Percentiles rank a stretch among this genome's conserved stretches.
Evolutionary conservation across 2,888 invertebrate genomes (phyloP).

Genomic region (Sesamia inferens): DNA sequence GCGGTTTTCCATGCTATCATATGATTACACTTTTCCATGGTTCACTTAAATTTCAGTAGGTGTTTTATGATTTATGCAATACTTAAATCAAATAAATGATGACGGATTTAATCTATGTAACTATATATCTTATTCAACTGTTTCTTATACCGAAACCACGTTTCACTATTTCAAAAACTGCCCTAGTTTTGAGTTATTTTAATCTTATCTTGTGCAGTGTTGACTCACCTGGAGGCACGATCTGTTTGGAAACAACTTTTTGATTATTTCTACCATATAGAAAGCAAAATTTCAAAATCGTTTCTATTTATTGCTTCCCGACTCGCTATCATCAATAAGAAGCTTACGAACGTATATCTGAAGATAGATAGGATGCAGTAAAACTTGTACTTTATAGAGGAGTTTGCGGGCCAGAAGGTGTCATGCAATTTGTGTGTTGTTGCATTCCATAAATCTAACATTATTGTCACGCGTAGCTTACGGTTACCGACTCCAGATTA

Average conservation of each 20-base stretch:
- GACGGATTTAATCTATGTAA: constrained; percentile 49
- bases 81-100: constrained; percentile 42
- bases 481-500: constrained; percentile 24
- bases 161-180: constrained; percentile 57
- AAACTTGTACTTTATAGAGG: constrained; percentile 41
- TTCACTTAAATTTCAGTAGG: constrained; percentile 45
- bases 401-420: constrained; percentile 43
- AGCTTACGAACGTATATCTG: constrained; percentile 41
- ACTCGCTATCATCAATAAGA: constrained; percentile 31
- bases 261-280: constrained; percentile 18
- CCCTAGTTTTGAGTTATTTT: constrained; percentile 51
- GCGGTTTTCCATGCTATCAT: constrained; percentile 59
- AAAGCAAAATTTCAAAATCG: constrained; percentile 32
- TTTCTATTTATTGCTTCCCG: constrained; percentile 42
- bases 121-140: constrained; percentile 43
- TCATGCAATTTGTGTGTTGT: constrained; percentile 52
- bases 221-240: constrained; percentile 22
- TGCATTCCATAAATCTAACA: constrained; percentile 44
- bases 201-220: constrained; percentile 41
- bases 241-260: constrained; percentile 40
- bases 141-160: constrained; percentile 47
- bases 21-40: constrained; percentile 62
- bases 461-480: constrained; percentile 32
- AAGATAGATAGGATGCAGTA: constrained; percentile 36
- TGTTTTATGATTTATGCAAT: constrained; percentile 47